A percentile compares a stretch with the other conserved stretches of the same genome.
These are phyloP conservation scores for Perccottus glenii DNA, from an alignment of 2,113 vertebrate species.

Conservation along the genomic window DNA sequence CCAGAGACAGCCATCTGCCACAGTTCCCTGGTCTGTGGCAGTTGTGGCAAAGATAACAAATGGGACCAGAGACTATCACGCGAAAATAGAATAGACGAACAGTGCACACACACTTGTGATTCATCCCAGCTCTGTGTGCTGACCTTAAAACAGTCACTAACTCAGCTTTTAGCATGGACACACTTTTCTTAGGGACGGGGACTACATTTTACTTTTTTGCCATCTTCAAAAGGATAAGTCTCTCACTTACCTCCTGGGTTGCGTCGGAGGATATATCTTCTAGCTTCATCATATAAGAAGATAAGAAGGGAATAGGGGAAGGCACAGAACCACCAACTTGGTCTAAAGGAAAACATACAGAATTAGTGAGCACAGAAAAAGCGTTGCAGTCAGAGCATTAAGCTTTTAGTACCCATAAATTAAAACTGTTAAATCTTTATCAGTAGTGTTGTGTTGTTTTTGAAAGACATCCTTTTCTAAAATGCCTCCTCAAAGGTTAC, in stretches of 20 bases:
- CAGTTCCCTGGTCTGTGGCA: conserved; percentile 33
- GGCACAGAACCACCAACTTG: conserved; percentile 84
- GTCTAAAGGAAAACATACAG: conserved; percentile 53
- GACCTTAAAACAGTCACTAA: background rate
- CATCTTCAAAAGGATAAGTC: too few relatives aligned
- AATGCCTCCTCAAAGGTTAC: background rate
- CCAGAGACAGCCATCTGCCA: conserved; percentile 27
- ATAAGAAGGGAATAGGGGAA: conserved; percentile 82
- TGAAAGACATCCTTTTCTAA: background rate
- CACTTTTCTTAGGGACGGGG: background rate
- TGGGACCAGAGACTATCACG: background rate
- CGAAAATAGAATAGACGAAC: conserved; percentile 1
- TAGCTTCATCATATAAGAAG: conserved; percentile 82
- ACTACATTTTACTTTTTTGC: background rate
- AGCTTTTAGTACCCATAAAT: background rate
- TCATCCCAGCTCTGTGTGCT: background rate
- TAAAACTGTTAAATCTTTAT: background rate
- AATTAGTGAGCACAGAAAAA: conserved; percentile 10
- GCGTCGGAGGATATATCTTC: conserved; percentile 81
- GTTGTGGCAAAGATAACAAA: conserved; percentile 15
- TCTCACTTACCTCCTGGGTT: conserved; percentile 79
- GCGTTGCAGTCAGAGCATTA: conserved; percentile 1
- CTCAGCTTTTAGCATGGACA: background rate
- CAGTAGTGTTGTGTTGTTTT: background rate
- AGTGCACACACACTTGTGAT: background rate